phyloP scores from a whole-genome alignment of 2,888 invertebrate species.

The Xestia xanthographa region DNA sequence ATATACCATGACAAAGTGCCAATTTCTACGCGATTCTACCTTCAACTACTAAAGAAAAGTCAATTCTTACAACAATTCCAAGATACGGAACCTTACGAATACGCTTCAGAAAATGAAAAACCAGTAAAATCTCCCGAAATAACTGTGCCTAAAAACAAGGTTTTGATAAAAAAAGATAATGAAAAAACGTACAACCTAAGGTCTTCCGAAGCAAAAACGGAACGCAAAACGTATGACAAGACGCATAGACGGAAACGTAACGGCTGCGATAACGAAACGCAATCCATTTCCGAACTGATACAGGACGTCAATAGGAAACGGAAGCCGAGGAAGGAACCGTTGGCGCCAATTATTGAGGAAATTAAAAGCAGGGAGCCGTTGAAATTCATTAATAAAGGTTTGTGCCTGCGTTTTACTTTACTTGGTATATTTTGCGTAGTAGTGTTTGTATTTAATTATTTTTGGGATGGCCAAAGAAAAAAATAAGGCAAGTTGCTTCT shows the following conservation, averaged over 20 bases:
- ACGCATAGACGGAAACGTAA: constrained; percentile 71
- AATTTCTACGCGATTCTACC: constrained; percentile 85
- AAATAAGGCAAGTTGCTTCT: neutral
- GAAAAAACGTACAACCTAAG: constrained; percentile 84
- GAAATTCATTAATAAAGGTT: constrained; percentile 75
- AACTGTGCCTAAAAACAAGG: constrained; percentile 63
- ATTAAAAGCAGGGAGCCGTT: constrained; percentile 81
- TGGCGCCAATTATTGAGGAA: constrained; percentile 86
- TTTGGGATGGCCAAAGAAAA: neutral
- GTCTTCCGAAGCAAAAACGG: constrained; percentile 81
- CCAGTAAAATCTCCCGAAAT: constrained; percentile 73
- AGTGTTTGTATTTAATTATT: neutral
- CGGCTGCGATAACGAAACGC: constrained; percentile 62
- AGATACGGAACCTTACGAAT: constrained; percentile 82
- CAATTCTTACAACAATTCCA: constrained; percentile 83
- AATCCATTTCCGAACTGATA: constrained; percentile 57
- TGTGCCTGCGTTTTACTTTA: neutral
- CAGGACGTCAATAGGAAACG: constrained; percentile 66
- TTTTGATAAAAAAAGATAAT: constrained; percentile 70
- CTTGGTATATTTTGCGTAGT: neutral
- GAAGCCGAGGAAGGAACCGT: constrained; percentile 76
- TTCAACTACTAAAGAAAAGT: constrained; percentile 84
- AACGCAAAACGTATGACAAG: constrained; percentile 80
- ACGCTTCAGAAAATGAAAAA: constrained; percentile 85
- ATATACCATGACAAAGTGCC: constrained; percentile 87